A percentile compares a stretch with the other conserved stretches of the same genome.
Conservation (phyloP, 2,113 vertebrate genomes). For the Clupea harengus region DNA sequence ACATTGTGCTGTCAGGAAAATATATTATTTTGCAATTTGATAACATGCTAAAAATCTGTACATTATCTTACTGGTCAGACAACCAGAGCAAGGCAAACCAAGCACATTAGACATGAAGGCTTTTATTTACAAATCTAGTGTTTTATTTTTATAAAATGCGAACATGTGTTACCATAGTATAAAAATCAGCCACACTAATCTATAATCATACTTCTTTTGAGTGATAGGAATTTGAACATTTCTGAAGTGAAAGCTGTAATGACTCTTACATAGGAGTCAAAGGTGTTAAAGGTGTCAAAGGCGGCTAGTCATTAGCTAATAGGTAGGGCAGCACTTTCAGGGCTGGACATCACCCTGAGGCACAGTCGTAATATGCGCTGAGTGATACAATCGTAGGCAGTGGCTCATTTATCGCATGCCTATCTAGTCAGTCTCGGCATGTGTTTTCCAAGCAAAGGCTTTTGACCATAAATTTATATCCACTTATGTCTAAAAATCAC, state of each 20-base stretch:
- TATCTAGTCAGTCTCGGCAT: not conserved
- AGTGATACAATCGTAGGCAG: not conserved
- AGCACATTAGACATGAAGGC: not conserved
- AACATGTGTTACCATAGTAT: not conserved
- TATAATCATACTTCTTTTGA: not conserved
- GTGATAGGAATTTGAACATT: not conserved
- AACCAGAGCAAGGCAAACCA: not conserved
- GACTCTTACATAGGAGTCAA: not conserved
- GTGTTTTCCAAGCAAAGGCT: not conserved
- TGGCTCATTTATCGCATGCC: not conserved
- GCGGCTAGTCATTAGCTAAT: not conserved
- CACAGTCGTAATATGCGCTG: not conserved
- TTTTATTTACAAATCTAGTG: not conserved
- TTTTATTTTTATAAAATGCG: not conserved
- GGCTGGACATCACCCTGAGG: not conserved
- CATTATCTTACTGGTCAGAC: constrained; percentile 45
- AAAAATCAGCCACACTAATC: not conserved
- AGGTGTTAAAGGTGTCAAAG: not conserved
- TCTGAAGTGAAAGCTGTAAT: not conserved
- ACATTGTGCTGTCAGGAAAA: constrained; percentile 69
- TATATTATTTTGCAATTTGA: constrained; percentile 74
- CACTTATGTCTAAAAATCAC: not conserved
- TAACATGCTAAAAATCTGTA: constrained; percentile 64
- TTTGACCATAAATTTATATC: not conserved
- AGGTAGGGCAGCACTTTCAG: not conserved